Evolutionary conservation across 2,113 vertebrate species (phyloP).

Genomic region (Sylvietta virens): DNA sequence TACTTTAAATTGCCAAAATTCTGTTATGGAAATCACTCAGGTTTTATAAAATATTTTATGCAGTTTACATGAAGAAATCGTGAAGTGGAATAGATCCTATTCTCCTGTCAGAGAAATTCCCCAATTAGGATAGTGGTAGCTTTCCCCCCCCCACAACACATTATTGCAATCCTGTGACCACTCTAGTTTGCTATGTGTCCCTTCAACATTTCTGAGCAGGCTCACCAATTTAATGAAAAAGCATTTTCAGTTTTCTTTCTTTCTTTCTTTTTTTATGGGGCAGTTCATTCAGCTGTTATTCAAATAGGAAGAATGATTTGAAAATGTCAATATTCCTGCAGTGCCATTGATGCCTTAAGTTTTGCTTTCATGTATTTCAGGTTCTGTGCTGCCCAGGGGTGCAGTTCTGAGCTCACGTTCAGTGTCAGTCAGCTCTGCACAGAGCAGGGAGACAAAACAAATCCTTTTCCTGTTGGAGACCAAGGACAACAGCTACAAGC

Average conservation of each 20-base stretch:
- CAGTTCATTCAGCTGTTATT: not conserved
- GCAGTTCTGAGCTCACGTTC: too few relatives aligned
- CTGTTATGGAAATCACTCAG: not conserved
- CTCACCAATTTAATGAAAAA: not conserved
- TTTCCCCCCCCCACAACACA: rapidly evolving
- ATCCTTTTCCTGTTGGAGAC: too few relatives aligned
- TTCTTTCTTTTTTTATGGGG: not conserved
- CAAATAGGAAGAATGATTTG: not conserved
- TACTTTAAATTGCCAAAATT: not conserved
- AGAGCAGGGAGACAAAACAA: too few relatives aligned
- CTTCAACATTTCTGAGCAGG: not conserved
- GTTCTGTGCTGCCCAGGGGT: too few relatives aligned
- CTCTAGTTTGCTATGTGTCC: not conserved
- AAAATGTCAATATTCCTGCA: not conserved
- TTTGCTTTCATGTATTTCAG: too few relatives aligned
- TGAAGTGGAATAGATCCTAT: not conserved
- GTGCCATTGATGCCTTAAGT: too few relatives aligned
- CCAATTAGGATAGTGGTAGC: not conserved
- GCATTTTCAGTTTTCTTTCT: not conserved
- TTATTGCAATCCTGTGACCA: not conserved
- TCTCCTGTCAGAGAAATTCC: not conserved
- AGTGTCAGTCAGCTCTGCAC: too few relatives aligned
- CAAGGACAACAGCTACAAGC: too few relatives aligned
- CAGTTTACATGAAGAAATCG: not conserved
- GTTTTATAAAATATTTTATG: not conserved